These are phyloP conservation scores for Nothocercus julius DNA, from an alignment of 2,113 vertebrate species.

Conservation along the genomic window DNA sequence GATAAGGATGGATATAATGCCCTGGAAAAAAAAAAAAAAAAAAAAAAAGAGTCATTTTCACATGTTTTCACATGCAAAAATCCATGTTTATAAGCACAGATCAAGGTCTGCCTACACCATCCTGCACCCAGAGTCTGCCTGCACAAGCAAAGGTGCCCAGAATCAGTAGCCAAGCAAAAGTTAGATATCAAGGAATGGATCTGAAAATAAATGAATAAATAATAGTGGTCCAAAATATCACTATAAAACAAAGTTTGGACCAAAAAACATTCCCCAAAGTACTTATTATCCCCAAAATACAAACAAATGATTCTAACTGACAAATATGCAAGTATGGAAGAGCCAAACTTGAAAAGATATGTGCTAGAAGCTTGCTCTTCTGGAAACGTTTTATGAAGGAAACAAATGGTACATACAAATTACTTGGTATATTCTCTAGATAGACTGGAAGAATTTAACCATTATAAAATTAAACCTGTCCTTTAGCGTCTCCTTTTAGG, in stretches of 20 bases:
- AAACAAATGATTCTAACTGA: not conserved
- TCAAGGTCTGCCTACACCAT: not conserved
- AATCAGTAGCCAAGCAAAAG: not conserved
- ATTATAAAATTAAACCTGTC: not conserved
- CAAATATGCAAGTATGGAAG: not conserved
- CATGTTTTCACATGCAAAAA: not conserved
- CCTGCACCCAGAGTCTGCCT: not conserved
- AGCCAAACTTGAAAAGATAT: not conserved
- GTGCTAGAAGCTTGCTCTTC: not conserved
- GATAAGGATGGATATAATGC: conserved; percentile 28
- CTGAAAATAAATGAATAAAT: not conserved
- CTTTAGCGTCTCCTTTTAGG: not conserved
- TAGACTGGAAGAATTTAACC: not conserved
- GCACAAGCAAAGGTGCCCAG: not conserved
- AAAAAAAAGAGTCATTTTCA: not conserved
- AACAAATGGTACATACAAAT: not conserved
- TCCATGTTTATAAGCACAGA: not conserved
- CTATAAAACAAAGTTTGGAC: not conserved
- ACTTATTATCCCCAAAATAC: not conserved
- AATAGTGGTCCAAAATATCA: not conserved
- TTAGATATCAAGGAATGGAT: not conserved
- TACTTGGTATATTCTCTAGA: not conserved
- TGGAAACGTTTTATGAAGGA: not conserved
- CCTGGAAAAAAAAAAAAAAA: not conserved
- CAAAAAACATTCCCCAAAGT: not conserved